Percentiles rank a stretch among this genome's conserved stretches.
These are phyloP conservation scores for Cosmia pyralina DNA, from an alignment of 2,888 invertebrate genomes.

Conservation along the genomic window DNA sequence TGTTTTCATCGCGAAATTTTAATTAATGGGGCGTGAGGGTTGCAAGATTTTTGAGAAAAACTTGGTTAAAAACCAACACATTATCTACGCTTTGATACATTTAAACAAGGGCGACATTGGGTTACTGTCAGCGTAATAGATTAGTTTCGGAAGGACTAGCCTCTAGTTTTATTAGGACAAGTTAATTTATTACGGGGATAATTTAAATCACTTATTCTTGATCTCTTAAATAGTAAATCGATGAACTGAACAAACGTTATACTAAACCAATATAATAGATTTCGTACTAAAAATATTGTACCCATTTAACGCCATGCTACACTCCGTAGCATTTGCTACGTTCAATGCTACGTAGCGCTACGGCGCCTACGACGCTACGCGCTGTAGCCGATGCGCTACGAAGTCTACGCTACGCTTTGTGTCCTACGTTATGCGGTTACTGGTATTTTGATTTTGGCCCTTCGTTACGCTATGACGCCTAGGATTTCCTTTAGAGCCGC, in stretches of 20 bases:
- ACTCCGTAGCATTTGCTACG: conserved; percentile 30
- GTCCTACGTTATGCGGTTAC: neutral
- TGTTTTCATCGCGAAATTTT: conserved; percentile 41
- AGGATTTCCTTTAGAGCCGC: neutral
- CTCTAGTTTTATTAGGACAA: too few species aligned
- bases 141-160: too few species aligned
- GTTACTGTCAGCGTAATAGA: neutral
- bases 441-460: neutral
- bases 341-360: conserved; percentile 14
- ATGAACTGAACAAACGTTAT: neutral
- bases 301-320: neutral
- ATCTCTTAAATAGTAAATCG: neutral
- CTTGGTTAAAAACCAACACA: neutral
- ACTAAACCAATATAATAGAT: neutral
- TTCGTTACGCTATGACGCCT: neutral
- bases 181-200: neutral
- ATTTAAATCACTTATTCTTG: neutral
- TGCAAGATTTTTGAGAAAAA: conserved; percentile 15
- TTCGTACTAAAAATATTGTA: neutral
- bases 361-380: conserved; percentile 41
- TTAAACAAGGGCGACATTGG: neutral
- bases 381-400: conserved; percentile 27
- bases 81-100: neutral
- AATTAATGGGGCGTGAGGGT: conserved; percentile 11
- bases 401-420: neutral